Evolutionary conservation across 2,888 invertebrate genomes (phyloP), one percentile per base, ranked within the genome.

Genomic region (Chymomyza amoena): DNA sequence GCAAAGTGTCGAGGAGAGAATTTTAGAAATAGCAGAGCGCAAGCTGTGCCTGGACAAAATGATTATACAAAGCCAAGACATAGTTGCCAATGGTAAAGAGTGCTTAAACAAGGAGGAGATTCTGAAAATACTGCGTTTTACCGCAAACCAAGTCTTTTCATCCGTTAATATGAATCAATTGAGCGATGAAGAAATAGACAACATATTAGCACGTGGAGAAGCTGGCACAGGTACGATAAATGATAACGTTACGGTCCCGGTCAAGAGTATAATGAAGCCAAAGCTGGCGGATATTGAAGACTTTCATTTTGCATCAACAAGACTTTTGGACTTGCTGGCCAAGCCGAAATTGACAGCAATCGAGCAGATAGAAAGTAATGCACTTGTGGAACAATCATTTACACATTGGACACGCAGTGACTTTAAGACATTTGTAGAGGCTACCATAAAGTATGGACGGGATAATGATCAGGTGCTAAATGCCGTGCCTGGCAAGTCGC

Each of bases 251-350:
- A 98, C 99, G 1, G 99, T 98, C 93, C 98, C 98, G 65, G 99
- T 98, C 0, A 99, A 99, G 93, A 99, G 99, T 0, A 99, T 99
- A 1, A 94, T 99, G 81, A 99, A 99, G 6, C 99, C 99, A 0
- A 99, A 99, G 90, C 99, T 99, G 90, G 99, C 99, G 0, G 98
- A 98, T 80, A 98, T 99, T 0, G 99, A 99, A 93, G 99, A 99
- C 92, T 99, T 99, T 91, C 99, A 99, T 92, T 99, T 99, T 92
- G 99, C 98, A 92, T 99, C 99, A 5, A 98, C 98, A 2, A 94
- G 99, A 76, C 93, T 99, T 1, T 99, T 99, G 91, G 99, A 99
- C 92, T 94, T 99, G 36, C 93, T 99, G 25, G 99, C 99, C 0
- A 97, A 98, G 87, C 95, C 95, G 0, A 45, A 45, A 3, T 93